Conservation (phyloP, 2,888 invertebrate species). For the Oligia fasciuncula region DNA sequence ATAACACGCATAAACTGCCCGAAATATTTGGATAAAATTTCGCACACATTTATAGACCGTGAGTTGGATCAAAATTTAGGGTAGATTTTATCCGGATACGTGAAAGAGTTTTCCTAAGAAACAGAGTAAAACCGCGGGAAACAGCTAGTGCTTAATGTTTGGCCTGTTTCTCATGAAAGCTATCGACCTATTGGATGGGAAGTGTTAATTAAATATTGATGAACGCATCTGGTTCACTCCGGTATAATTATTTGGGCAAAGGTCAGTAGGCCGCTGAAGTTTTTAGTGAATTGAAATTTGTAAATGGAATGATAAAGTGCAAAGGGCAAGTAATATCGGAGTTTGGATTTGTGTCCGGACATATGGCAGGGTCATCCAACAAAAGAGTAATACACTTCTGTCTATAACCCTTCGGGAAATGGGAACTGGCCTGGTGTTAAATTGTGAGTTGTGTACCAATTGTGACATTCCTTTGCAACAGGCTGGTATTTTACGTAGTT, state of each 20-base stretch:
- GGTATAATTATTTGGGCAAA: constrained; percentile 24
- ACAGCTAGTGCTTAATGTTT: not conserved
- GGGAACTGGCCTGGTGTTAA: not conserved
- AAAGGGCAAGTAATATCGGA: constrained; percentile 7
- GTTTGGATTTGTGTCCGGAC: not conserved
- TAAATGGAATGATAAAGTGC: constrained; percentile 2
- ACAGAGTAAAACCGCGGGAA: not conserved
- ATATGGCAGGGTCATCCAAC: no score
- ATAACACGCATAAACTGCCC: not conserved
- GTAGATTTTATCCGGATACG: not conserved
- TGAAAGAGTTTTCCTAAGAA: not conserved
- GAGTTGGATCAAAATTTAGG: not conserved
- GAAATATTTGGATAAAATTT: not conserved
- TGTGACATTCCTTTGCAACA: not conserved
- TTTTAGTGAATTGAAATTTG: constrained; percentile 32
- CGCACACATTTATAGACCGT: not conserved
- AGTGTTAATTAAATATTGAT: constrained; percentile 49
- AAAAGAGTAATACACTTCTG: not conserved
- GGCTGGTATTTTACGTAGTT: not conserved
- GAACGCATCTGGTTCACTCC: constrained; percentile 17
- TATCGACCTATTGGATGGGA: constrained; percentile 8
- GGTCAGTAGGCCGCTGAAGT: constrained; percentile 26
- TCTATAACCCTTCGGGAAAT: not conserved
- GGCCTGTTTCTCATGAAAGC: not conserved
- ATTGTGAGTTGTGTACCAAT: not conserved